Conservation (phyloP, 35 echinoderm and acorn worm species). For the Diadema setosum region DNA sequence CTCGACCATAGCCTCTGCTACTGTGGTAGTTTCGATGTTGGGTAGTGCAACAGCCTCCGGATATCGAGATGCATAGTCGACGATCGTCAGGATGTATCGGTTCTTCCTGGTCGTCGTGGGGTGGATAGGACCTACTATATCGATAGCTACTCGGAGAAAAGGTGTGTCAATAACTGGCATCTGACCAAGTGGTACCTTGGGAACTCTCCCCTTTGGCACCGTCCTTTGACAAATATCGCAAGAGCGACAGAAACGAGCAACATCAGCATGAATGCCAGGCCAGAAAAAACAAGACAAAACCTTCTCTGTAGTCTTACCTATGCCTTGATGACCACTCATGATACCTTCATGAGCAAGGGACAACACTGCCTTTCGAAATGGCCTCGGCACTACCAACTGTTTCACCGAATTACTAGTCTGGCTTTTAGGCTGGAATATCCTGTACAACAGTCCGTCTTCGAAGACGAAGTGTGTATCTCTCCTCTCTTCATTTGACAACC, state of each 20-base stretch:
- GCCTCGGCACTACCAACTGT: conserved; percentile 44
- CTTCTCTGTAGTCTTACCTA: conserved; percentile 24
- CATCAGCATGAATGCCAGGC: conserved; percentile 44
- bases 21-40: conserved; percentile 30
- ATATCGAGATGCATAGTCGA: conserved; percentile 69
- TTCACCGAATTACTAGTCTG: not conserved
- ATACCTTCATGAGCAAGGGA: conserved; percentile 27
- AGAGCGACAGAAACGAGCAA: conserved; percentile 26
- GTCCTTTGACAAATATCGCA: conserved; percentile 68
- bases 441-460: conserved; percentile 15
- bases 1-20: conserved; percentile 66
- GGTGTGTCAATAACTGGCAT: conserved; percentile 55
- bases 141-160: conserved; percentile 42
- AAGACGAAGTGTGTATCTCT: not conserved
- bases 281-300: conserved; percentile 25
- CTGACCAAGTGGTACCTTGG: conserved; percentile 40
- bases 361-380: conserved; percentile 21
- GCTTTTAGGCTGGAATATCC: conserved; percentile 17
- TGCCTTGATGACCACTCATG: conserved; percentile 35
- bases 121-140: conserved; percentile 60
- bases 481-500: no score
- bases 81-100: conserved; percentile 35
- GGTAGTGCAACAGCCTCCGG: conserved; percentile 55
- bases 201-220: conserved; percentile 37
- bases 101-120: conserved; percentile 28